Conservation (phyloP, 2,113 vertebrate species). For the Sterrhoptilus dennistouni region DNA sequence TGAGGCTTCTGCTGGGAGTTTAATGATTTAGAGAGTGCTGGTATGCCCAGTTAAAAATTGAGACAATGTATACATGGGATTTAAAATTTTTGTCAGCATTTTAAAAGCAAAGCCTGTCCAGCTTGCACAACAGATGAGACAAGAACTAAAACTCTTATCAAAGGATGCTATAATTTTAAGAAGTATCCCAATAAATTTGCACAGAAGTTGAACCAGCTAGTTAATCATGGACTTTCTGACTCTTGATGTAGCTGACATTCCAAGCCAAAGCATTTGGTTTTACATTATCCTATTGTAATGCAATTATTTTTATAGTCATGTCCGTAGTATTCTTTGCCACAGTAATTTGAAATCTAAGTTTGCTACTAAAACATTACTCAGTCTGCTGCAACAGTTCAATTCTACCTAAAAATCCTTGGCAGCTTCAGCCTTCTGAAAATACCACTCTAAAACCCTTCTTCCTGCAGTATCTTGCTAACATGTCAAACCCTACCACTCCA, state of each 20-base stretch:
- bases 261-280: neutral
- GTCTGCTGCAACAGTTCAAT: neutral
- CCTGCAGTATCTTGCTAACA: neutral
- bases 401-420: neutral
- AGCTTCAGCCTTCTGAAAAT: neutral
- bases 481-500: neutral
- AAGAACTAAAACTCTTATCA: neutral
- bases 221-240: neutral
- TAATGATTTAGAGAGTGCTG: neutral
- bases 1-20: neutral
- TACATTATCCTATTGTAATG: neutral
- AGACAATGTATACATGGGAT: neutral
- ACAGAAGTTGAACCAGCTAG: neutral
- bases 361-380: neutral
- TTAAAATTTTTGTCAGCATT: neutral
- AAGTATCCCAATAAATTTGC: neutral
- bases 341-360: neutral
- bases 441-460: neutral
- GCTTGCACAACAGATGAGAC: neutral
- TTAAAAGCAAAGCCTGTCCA: neutral
- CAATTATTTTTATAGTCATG: neutral
- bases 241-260: neutral
- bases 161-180: neutral
- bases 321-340: neutral
- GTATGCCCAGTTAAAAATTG: neutral